These are phyloP conservation scores for Urocynchramus pylzowi DNA, from an alignment of 2,113 vertebrate genomes.

Conservation along the genomic window DNA sequence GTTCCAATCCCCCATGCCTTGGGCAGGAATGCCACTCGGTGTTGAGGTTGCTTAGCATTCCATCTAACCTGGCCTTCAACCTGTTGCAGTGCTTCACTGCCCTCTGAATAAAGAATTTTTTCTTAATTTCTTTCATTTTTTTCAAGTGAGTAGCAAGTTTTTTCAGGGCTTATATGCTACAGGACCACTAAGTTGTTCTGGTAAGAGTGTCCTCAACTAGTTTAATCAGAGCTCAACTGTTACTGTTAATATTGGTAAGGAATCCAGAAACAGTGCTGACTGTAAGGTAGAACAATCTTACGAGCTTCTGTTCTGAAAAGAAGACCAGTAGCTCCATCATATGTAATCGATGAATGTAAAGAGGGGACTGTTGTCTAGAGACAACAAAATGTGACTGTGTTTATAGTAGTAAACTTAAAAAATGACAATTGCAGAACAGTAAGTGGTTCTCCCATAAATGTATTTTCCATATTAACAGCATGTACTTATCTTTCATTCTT, in stretches of 20 bases:
- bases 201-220: background rate
- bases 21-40: fast-evolving
- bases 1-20: background rate
- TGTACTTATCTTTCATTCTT: background rate
- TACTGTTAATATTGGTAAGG: background rate
- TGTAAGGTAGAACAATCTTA: background rate
- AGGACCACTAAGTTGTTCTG: background rate
- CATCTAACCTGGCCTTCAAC: background rate
- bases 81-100: background rate
- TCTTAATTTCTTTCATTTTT: background rate
- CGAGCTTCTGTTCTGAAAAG: background rate
- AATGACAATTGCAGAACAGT: background rate
- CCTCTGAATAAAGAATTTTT: background rate
- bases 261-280: background rate
- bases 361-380: background rate
- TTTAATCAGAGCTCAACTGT: background rate
- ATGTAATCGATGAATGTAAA: background rate
- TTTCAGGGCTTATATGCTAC: background rate
- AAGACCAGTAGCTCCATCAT: background rate
- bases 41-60: background rate
- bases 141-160: background rate
- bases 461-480: background rate
- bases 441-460: background rate
- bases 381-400: background rate
- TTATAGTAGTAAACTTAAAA: background rate